Percentiles rank a stretch among this genome's conserved stretches.
phyloP scores from a whole-genome alignment of 2,113 vertebrate genomes.

The Trematocara variabile region DNA sequence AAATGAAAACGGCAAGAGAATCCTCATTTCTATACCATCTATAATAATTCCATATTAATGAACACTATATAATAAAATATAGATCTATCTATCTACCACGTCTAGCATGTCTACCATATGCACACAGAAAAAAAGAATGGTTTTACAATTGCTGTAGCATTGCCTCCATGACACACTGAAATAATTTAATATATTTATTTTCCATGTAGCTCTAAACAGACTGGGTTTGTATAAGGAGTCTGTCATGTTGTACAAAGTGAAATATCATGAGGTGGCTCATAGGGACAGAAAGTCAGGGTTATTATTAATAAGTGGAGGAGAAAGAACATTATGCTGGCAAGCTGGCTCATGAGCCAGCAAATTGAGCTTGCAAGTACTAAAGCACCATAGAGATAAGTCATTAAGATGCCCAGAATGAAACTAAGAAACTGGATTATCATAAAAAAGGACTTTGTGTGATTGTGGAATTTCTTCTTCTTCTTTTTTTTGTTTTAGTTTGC shows the following conservation, averaged over 20 bases:
- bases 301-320: slow-evolving; percentile 61
- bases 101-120: neutral
- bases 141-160: neutral
- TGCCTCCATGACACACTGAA: neutral
- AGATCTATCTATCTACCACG: neutral
- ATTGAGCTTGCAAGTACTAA: slow-evolving; percentile 59
- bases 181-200: neutral
- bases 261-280: slow-evolving; percentile 37
- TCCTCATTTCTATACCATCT: neutral
- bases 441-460: neutral
- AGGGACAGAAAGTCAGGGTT: slow-evolving; percentile 48
- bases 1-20: neutral
- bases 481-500: neutral
- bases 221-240: slow-evolving; percentile 6
- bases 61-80: neutral
- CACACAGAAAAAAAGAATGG: neutral
- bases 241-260: slow-evolving; percentile 45
- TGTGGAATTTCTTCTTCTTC: neutral
- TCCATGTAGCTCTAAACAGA: neutral
- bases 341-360: slow-evolving; percentile 65
- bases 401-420: slow-evolving; percentile 48
- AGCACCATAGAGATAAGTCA: slow-evolving; percentile 54
- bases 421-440: neutral
- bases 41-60: neutral
- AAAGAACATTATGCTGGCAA: slow-evolving; percentile 62